A percentile compares a stretch with the other conserved stretches of the same genome.
These are phyloP conservation scores for Diphyllodes magnificus DNA, from an alignment of 2,113 vertebrate species.

Conservation along the genomic window DNA sequence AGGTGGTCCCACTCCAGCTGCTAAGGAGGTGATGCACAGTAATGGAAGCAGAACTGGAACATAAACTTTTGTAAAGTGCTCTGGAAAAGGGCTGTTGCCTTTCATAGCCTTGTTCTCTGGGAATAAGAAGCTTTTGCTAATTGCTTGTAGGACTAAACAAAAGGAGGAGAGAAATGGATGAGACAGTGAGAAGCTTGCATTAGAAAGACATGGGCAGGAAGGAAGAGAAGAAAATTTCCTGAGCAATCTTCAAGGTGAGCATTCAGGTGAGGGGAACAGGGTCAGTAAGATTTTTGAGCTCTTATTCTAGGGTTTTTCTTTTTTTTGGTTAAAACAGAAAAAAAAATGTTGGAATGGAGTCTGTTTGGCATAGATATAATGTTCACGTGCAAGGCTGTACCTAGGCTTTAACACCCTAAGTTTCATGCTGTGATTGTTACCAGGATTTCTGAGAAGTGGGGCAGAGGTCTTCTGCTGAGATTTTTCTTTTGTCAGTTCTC, in stretches of 20 bases:
- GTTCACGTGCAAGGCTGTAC: accelerated
- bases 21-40: background rate
- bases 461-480: background rate
- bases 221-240: background rate
- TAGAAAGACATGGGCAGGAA: background rate
- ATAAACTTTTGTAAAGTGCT: background rate
- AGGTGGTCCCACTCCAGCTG: background rate
- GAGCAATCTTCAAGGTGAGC: background rate
- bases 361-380: accelerated
- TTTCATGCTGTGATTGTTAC: background rate
- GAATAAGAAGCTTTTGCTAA: background rate
- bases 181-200: background rate
- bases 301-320: background rate
- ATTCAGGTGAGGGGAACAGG: background rate
- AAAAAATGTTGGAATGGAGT: background rate
- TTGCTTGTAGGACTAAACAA: background rate
- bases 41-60: background rate
- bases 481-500: background rate
- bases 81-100: background rate
- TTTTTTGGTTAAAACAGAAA: background rate
- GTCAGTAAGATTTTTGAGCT: background rate
- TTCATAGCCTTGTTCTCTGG: background rate
- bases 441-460: background rate
- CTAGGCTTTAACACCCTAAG: background rate
- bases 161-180: background rate